Conservation (phyloP, 2,888 invertebrate species). For the Eupithecia pulchellata region DNA sequence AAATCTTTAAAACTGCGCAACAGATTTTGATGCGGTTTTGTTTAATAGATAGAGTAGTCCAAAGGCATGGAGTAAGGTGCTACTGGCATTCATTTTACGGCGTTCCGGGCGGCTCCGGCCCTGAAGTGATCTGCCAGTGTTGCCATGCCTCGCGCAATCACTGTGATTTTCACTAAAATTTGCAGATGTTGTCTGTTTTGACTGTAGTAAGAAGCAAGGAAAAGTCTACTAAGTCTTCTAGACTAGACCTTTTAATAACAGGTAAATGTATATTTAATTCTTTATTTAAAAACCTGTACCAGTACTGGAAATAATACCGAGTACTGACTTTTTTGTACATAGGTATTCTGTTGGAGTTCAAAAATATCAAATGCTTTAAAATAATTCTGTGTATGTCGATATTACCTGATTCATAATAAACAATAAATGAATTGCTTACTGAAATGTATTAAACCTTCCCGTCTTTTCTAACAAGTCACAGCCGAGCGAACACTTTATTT, state of each 20-base stretch:
- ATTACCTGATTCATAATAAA: neutral
- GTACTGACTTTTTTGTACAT: neutral
- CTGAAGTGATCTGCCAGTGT: conserved; percentile 46
- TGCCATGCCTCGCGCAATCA: neutral
- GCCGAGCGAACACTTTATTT: neutral
- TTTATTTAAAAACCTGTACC: too few species aligned
- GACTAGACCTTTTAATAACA: too few species aligned
- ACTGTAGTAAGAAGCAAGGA: neutral
- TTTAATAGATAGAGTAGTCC: too few species aligned
- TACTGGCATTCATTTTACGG: conserved; percentile 62
- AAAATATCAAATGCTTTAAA: neutral
- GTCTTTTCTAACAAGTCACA: neutral
- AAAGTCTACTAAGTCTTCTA: too few species aligned
- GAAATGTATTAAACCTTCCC: neutral
- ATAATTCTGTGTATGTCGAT: neutral
- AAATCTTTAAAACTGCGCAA: too few species aligned
- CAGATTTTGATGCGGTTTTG: too few species aligned
- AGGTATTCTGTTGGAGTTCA: neutral
- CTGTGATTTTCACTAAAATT: neutral
- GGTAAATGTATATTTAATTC: too few species aligned
- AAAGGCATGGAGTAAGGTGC: conserved; percentile 48
- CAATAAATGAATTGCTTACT: neutral
- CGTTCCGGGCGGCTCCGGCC: conserved; percentile 39
- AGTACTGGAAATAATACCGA: neutral
- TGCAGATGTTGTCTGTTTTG: neutral